Evolutionary conservation across 2,888 invertebrate species (phyloP).

Genomic region (Tyria jacobaeae): DNA sequence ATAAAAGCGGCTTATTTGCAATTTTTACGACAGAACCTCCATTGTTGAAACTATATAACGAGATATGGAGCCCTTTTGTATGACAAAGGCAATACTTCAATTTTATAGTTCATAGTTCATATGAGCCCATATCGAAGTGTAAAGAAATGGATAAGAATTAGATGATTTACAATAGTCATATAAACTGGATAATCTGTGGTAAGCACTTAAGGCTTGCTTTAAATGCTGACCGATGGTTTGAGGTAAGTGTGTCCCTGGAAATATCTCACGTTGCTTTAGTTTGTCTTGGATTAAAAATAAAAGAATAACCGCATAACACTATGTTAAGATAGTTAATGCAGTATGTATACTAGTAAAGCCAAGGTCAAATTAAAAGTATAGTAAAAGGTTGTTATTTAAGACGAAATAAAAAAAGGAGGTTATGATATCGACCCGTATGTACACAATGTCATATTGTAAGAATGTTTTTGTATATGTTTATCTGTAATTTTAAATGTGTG

Average conservation of each 20-base stretch:
- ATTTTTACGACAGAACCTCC: conserved; percentile 76
- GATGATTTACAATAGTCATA: conserved; percentile 81
- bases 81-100: conserved; percentile 79
- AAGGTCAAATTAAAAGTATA: too few relatives aligned
- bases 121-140: conserved; percentile 57
- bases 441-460: too few relatives aligned
- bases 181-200: conserved; percentile 80
- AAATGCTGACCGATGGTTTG: conserved; percentile 46
- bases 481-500: too few relatives aligned
- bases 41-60: conserved; percentile 72
- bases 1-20: conserved; percentile 78
- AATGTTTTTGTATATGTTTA: too few relatives aligned
- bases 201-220: conserved; percentile 70
- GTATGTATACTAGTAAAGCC: too few relatives aligned
- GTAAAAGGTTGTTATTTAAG: too few relatives aligned
- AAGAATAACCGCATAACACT: too few relatives aligned
- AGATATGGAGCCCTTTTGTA: conserved; percentile 76
- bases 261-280: neutral
- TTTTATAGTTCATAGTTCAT: conserved; percentile 85
- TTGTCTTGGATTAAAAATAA: too few relatives aligned
- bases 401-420: too few relatives aligned
- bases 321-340: too few relatives aligned
- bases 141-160: conserved; percentile 73
- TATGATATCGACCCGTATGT: too few relatives aligned
- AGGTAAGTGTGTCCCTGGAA: conserved; percentile 29